Evolutionary conservation across 2,888 invertebrate genomes (phyloP), one percentile per base, ranked within the genome.

Genomic region (Heteropelma amictum): DNA sequence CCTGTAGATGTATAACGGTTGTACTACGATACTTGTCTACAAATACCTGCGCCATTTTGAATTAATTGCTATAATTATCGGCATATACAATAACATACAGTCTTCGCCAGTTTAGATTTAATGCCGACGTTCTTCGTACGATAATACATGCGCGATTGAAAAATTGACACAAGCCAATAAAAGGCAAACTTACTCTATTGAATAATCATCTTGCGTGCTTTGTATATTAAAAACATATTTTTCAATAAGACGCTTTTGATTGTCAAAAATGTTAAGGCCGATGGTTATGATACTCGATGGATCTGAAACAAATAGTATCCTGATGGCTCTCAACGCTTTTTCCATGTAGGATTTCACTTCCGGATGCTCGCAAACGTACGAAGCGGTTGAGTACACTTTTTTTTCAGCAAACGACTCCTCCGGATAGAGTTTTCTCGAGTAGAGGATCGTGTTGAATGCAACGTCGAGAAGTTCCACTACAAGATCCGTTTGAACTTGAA

Each of bases 401-500:
- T 91, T 92, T 10, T 89, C 90, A 72, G 90, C 90, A 85, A 94
- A 95, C 80, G 93, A 91, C 81, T 91, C 91, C 69, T 90, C 89
- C 1, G 94, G 94, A 86, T 94, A 94, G 45, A 94, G 86, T 78
- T 92, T 91, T 63, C 92, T 86, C 67, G 90, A 88, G 81, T 91
- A 93, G 3, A 94, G 83, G 65, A 94, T 92, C 67, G 90, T 92
- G 82, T 94, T 93, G 73, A 94, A 91, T 0, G 93, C 91, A 21
- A 94, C 91, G 82, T 93, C 92, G 23, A 94, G 85, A 85, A 94
- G 94, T 88, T 94, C 94, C 64, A 92, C 81, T n/a, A 92, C 87
- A 60, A 94, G 88, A 80, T 93, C 92, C 28, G 89, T 80, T 65
- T 90, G 89, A 84, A 91, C 92, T 87, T n/a, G n/a, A n/a, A n/a